These are phyloP conservation scores for Leucosticte australis DNA, from an alignment of 2,113 vertebrate species.

Conservation along the genomic window DNA sequence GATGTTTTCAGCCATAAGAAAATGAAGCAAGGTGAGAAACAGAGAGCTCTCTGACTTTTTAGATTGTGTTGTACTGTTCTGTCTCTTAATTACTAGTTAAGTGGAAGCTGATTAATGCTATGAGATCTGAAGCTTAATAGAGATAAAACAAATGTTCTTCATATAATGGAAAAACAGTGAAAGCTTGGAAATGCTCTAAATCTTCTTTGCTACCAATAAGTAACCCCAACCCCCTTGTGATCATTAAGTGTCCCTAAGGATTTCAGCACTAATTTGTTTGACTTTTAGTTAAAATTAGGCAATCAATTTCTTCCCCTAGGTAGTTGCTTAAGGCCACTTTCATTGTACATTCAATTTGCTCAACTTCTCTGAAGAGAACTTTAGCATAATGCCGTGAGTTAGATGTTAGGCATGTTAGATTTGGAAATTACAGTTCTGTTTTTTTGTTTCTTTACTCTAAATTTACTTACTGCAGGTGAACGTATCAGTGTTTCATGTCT, in stretches of 20 bases:
- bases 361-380: conserved; percentile 10
- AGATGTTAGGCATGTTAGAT: neutral
- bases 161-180: neutral
- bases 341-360: conserved; percentile 36
- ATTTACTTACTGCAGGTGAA: neutral
- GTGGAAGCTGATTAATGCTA: conserved; percentile 15
- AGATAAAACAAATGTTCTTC: neutral
- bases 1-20: neutral
- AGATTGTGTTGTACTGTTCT: neutral
- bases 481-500: neutral
- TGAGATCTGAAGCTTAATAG: conserved; percentile 12
- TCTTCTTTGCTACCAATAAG: neutral
- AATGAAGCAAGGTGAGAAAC: neutral
- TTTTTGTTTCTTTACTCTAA: neutral
- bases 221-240: neutral
- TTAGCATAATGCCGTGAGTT: neutral
- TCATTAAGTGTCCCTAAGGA: conserved; percentile 29
- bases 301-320: conserved; percentile 48
- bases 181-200: neutral
- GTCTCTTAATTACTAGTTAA: conserved; percentile 40
- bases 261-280: conserved; percentile 52
- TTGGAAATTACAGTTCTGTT: neutral
- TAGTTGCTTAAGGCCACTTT: conserved; percentile 32
- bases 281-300: conserved; percentile 60
- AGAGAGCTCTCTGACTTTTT: neutral